Evolutionary conservation across 2,888 invertebrate species (phyloP).

Genomic region (Apotomis capreana): DNA sequence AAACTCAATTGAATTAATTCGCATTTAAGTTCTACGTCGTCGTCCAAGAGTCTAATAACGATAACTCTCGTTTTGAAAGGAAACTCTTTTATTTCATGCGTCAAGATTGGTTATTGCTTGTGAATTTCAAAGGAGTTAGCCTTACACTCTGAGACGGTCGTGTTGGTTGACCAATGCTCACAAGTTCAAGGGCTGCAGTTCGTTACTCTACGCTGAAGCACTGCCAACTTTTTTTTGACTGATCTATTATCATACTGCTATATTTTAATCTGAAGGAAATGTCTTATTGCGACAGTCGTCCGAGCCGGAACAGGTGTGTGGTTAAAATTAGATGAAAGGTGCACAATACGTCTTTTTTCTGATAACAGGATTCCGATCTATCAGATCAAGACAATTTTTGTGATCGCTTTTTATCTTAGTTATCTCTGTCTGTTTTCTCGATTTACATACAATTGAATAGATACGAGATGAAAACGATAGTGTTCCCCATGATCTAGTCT

Average conservation of each 20-base stretch:
- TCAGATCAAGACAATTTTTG: background rate
- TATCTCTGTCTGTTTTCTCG: background rate
- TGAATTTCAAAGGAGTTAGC: too few species aligned
- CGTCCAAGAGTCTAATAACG: too few species aligned
- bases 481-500: too few species aligned
- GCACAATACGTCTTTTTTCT: background rate
- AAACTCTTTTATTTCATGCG: too few species aligned
- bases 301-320: conserved; percentile 19
- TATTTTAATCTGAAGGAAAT: conserved; percentile 33
- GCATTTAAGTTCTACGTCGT: background rate
- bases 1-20: background rate
- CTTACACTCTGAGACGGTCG: too few species aligned
- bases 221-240: conserved; percentile 39
- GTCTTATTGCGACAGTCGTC: conserved; percentile 13
- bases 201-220: conserved; percentile 35
- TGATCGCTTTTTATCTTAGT: background rate
- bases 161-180: conserved; percentile 20
- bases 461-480: too few species aligned
- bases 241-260: conserved; percentile 37
- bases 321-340: conserved; percentile 7
- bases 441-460: background rate
- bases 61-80: too few species aligned
- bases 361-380: background rate
- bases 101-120: too few species aligned
- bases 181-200: conserved; percentile 41